Evolutionary conservation across 2,797 vertebrate species (phyloP).

Genomic region (Micrastur ruficollis): DNA sequence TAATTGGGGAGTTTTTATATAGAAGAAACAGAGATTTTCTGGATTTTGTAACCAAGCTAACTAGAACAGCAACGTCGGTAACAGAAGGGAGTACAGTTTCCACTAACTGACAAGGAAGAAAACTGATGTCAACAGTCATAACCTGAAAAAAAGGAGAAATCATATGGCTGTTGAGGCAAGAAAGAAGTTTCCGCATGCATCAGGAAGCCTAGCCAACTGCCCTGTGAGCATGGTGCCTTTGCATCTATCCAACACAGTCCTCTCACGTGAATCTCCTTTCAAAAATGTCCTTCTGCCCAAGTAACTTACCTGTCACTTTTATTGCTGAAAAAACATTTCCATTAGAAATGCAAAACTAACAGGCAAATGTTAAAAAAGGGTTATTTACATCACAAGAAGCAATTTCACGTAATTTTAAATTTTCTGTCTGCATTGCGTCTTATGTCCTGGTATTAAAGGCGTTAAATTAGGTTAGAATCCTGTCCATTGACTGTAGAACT

Average conservation of each 20-base stretch:
- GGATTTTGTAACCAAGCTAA: not conserved
- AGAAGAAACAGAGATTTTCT: not conserved
- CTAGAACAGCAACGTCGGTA: not conserved
- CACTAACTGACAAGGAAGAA: not conserved
- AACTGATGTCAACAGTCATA: not conserved
- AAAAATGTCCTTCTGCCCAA: not conserved
- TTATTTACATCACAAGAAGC: slow-evolving; percentile 1
- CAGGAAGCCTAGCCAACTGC: not conserved
- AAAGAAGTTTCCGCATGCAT: not conserved
- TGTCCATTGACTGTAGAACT: slow-evolving; percentile 2
- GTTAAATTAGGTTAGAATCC: slow-evolving; percentile 10
- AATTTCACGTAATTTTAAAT: not conserved
- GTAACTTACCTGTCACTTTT: not conserved
- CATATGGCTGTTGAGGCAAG: not conserved
- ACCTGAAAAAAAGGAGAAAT: not conserved
- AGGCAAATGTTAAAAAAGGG: not conserved
- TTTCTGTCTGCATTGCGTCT: not conserved
- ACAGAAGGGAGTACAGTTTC: not conserved
- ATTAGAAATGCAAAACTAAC: not conserved
- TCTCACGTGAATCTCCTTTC: not conserved
- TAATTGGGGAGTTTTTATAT: not conserved
- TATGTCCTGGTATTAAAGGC: not conserved
- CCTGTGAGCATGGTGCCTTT: not conserved
- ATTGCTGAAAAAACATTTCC: not conserved
- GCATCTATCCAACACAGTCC: not conserved